Base-by-base conservation (phyloP, 2,797 vertebrate species). In the Sebastiscus tertius region DNA sequence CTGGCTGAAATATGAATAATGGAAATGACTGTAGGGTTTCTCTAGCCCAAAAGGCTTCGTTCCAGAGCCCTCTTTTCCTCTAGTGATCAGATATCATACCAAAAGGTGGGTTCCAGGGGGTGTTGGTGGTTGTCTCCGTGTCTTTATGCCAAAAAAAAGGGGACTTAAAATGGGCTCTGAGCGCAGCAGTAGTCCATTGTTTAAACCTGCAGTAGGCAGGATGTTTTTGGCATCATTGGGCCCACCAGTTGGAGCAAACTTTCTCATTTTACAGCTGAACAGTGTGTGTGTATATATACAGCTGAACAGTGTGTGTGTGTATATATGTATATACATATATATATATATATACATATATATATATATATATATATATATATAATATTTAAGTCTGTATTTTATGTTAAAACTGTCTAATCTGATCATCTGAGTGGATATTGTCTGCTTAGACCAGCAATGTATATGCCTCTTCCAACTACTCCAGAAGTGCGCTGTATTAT, bases 1-100 rank as follows among this genome's bases (percentile, higher is more conserved):
- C 79, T 79, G 78, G 77, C 72, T 92, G 80, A 79, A 84, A 87
- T 90, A 89, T 90, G 80, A 89, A 90, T 91, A 86, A 92, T 93
- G 87, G 85, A 93, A 91, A 92, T 93, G 71, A 88, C 82, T 87
- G 74, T 81, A 67, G 82, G 84, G 76, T 49, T 65, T 85, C 77
- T 91, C 49, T 58, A 74, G 88, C 75, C 81, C 67, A 82, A 8
- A 26, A 85, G 85, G 75, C 80, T 85, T 81, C 10, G 12, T 79
- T 80, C 84, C 54, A 82, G 68, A 80, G 77, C 34, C 58, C 29
- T 80, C 42, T 52, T 72, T 65, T 85, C 66, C 82, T 85, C 56
- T 49, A 31, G 81, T 86, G 81, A 90, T 91, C 75, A 74, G 80
- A 75, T 81, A 64, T 79, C 49, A 85, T 78, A 70, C 46, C 42